Conservation (phyloP, 1,140 invertebrate genomes). For the Ips nitidus region DNA sequence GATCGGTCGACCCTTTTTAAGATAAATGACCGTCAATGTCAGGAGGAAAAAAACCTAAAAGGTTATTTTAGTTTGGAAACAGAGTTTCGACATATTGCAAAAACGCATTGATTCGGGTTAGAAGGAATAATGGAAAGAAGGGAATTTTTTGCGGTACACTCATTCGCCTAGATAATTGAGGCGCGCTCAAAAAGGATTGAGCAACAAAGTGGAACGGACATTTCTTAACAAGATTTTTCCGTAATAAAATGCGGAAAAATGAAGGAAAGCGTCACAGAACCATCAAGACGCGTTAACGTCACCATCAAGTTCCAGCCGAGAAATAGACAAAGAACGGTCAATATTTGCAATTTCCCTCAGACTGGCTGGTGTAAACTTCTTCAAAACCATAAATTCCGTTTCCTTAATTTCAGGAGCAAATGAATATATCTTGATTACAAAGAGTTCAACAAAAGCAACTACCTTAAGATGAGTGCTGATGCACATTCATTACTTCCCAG, state of each 20-base stretch:
- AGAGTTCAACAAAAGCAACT: slow-evolving; percentile 10
- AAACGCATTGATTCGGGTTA: slow-evolving; percentile 23
- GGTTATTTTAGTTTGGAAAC: slow-evolving; percentile 16
- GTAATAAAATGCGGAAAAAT: too few relatives aligned
- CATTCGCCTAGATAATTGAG: neutral
- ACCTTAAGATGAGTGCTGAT: slow-evolving; percentile 25
- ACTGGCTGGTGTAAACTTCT: too few relatives aligned
- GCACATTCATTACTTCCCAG: slow-evolving; percentile 25
- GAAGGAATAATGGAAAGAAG: slow-evolving; percentile 1
- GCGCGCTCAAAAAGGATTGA: too few relatives aligned
- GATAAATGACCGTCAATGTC: slow-evolving; percentile 22
- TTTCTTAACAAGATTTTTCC: too few relatives aligned
- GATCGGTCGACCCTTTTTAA: slow-evolving; percentile 12
- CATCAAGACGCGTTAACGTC: too few relatives aligned
- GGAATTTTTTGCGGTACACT: slow-evolving; percentile 4
- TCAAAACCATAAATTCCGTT: slow-evolving; percentile 8
- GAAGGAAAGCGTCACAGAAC: too few relatives aligned
- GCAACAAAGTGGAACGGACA: too few relatives aligned
- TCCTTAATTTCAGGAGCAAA: slow-evolving; percentile 9
- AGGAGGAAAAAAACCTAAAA: slow-evolving; percentile 13
- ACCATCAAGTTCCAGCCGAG: too few relatives aligned
- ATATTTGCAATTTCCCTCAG: too few relatives aligned
- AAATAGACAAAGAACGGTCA: too few relatives aligned
- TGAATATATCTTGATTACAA: slow-evolving; percentile 25
- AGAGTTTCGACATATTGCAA: slow-evolving; percentile 22